Conservation (phyloP, 2,797 vertebrate genomes). For the Pseudocheirus occidentalis region DNA sequence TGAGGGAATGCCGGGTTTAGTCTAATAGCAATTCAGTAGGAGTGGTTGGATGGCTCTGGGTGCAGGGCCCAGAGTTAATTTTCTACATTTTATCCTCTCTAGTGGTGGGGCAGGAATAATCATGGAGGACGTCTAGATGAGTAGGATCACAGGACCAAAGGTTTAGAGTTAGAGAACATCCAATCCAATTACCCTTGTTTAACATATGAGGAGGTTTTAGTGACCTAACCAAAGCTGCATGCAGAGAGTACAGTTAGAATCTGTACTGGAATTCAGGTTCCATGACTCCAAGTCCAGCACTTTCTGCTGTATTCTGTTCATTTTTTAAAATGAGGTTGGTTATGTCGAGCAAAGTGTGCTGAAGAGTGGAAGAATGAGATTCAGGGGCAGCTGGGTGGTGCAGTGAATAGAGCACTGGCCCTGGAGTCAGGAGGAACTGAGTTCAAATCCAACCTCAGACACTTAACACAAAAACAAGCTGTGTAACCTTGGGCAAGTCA, state of each 20-base stretch:
- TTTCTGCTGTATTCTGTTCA: not conserved
- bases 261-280: not conserved
- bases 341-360: not conserved
- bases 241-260: not conserved
- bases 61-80: not conserved
- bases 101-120: not conserved
- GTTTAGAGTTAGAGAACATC: not conserved
- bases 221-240: not conserved
- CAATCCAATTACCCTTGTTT: not conserved
- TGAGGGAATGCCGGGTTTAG: not conserved
- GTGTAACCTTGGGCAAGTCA: too few relatives aligned
- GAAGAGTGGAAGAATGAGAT: not conserved
- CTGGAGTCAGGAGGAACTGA: too few relatives aligned
- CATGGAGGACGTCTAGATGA: not conserved
- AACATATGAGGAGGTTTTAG: not conserved
- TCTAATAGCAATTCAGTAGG: not conserved
- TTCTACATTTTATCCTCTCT: not conserved
- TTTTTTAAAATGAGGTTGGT: not conserved
- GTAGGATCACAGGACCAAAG: not conserved
- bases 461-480: too few relatives aligned
- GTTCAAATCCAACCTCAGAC: too few relatives aligned
- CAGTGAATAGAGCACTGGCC: too few relatives aligned
- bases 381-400: too few relatives aligned
- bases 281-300: not conserved
- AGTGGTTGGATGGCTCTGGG: not conserved